Conservation (phyloP, 2,888 invertebrate species). For the Metallyticus violacea region DNA sequence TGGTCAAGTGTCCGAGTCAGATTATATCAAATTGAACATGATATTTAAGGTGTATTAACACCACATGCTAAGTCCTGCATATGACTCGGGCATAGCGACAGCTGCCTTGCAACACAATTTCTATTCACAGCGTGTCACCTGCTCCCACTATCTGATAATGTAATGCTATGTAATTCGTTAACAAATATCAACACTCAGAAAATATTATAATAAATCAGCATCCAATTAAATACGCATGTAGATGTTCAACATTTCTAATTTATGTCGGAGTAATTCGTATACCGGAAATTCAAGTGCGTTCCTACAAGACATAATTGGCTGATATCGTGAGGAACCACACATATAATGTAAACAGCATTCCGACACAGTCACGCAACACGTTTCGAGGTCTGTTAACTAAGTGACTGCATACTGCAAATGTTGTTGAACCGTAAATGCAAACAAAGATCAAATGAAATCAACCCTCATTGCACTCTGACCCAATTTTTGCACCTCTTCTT, state of each 20-base stretch:
- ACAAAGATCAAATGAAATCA: no score
- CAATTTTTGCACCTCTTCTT: no score
- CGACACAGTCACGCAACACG: neutral
- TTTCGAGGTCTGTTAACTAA: neutral
- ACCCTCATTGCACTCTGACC: no score
- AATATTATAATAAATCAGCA: neutral
- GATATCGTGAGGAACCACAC: neutral
- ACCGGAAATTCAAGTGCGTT: neutral
- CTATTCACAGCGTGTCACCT: neutral
- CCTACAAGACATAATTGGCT: neutral
- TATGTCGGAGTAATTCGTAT: neutral
- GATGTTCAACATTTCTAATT: neutral
- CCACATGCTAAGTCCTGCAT: neutral
- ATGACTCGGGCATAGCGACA: neutral
- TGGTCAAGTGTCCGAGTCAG: neutral
- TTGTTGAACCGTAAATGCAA: no score
- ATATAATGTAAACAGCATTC: neutral
- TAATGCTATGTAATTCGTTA: neutral
- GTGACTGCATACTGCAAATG: neutral
- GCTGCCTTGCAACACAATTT: neutral
- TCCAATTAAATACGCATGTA: neutral
- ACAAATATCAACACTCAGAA: neutral
- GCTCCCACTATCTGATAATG: neutral
- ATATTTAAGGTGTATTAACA: neutral
- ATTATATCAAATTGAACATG: neutral